Evolutionary conservation across 1,140 invertebrate genomes (phyloP), one percentile per base, ranked within the genome.

Genomic region (Drosophila pallidifrons): DNA sequence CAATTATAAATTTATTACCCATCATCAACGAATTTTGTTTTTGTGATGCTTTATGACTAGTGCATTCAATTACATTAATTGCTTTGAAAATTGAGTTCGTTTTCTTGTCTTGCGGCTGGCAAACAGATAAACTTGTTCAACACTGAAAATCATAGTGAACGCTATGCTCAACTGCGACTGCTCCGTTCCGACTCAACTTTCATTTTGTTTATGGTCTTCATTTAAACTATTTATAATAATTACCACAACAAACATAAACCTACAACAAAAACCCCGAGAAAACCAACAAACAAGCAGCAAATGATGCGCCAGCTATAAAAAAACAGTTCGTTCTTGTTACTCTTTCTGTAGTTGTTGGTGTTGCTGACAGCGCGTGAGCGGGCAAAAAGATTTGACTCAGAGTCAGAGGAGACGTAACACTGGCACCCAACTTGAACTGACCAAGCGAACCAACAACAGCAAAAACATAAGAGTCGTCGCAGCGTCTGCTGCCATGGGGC

Each of bases 11-110:
- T 82, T 86, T 73, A 79, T 77, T 88, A 82, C 79, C 71, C 71
- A 68, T 68, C 71, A 74, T 32, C 71, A 35, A 15, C 49, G 16
- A 30, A 55, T 51, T 46, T 77, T 67, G 49, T 46, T 66, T 63
- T 60, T 86, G 59, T 41, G 83, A 74, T 66, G 13, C 75, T 73
- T 82, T 88, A 88, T 82, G 83, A 80, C 77, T 81, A 78, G 79
- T 78, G 81, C 77, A 89, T 78, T 88, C 85, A 89, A 89, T 88
- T 89, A 88, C 89, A 79, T 73, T 85, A 88, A 88, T 88, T 89
- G 81, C 81, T 81, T 85, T 81, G 61, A 65, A 88, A 83, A 88
- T 88, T 89, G 85, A 77, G 79, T 71, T 75, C 46, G 74, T 81
- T 89, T 80, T 79, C 52, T 58, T 66, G 35, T 58, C 32, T 51